phyloP scores from a whole-genome alignment of 2,113 vertebrate species.

The Callithrix jacchus region DNA sequence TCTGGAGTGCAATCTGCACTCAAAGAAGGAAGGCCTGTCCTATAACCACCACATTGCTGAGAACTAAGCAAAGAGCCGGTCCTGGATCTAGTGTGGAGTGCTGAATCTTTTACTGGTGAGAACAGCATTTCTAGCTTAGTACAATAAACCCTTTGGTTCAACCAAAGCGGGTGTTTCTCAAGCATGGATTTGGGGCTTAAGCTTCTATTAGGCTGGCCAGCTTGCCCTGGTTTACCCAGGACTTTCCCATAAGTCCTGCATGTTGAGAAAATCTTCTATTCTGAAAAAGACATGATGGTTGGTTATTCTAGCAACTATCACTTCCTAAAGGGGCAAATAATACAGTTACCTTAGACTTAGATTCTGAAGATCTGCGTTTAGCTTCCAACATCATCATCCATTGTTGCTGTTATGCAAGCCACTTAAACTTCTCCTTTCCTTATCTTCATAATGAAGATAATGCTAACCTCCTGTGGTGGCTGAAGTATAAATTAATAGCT shows the following conservation, averaged over 20 bases:
- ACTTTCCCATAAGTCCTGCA: background rate
- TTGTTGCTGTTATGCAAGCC: background rate
- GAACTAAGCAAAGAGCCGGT: background rate
- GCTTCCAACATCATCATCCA: background rate
- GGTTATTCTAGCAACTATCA: background rate
- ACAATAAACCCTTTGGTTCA: background rate
- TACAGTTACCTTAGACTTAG: background rate
- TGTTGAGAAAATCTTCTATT: background rate
- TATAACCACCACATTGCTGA: background rate
- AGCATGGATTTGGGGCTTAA: background rate
- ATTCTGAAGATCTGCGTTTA: background rate
- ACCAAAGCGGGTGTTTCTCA: background rate
- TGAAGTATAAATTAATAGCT: background rate
- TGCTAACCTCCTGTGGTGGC: background rate
- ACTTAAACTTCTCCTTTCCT: background rate
- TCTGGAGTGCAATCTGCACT: background rate
- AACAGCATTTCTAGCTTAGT: background rate
- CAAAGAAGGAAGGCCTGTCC: background rate
- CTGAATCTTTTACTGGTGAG: background rate
- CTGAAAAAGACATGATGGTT: background rate
- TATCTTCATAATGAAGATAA: background rate
- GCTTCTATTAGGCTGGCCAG: background rate
- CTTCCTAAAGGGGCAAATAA: background rate
- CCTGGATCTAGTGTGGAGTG: rapidly evolving
- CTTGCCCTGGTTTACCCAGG: background rate